phyloP scores from a whole-genome alignment of 2,888 invertebrate genomes.

The Syrphus vitripennis region DNA sequence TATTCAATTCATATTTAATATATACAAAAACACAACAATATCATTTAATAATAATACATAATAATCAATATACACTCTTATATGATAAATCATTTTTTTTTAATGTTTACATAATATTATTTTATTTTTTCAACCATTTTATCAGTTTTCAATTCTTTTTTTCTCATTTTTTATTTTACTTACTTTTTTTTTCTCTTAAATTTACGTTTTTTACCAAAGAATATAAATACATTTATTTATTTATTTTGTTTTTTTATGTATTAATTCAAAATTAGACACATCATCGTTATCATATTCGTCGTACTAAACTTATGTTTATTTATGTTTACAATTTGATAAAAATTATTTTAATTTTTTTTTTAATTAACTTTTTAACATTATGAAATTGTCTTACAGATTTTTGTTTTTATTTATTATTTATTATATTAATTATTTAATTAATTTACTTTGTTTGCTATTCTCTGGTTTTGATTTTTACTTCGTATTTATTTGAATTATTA shows the following conservation, averaged over 20 bases:
- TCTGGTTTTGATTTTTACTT: background rate
- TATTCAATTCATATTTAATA: conserved; percentile 38
- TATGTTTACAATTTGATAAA: conserved; percentile 59
- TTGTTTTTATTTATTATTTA: conserved; percentile 22
- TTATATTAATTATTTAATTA: conserved; percentile 6
- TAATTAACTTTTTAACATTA: conserved; percentile 60
- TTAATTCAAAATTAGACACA: conserved; percentile 28
- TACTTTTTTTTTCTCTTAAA: background rate
- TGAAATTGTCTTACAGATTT: conserved; percentile 63
- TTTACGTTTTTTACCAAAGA: conserved; percentile 21
- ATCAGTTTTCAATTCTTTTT: conserved; percentile 9
- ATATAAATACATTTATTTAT: background rate
- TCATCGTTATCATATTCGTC: background rate
- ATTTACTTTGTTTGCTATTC: background rate
- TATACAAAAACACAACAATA: conserved; percentile 62
- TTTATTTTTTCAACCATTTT: conserved; percentile 22
- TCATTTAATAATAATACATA: conserved; percentile 33
- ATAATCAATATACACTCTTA: conserved; percentile 38
- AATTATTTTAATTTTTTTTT: conserved; percentile 24
- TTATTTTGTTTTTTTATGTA: background rate
- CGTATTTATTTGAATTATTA: conserved; percentile 35
- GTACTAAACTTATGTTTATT: conserved; percentile 34
- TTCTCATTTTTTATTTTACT: background rate
- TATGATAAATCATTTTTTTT: conserved; percentile 47
- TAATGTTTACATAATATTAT: conserved; percentile 40